Conservation (phyloP, 2,797 vertebrate genomes). For the Danio albolineatus region DNA sequence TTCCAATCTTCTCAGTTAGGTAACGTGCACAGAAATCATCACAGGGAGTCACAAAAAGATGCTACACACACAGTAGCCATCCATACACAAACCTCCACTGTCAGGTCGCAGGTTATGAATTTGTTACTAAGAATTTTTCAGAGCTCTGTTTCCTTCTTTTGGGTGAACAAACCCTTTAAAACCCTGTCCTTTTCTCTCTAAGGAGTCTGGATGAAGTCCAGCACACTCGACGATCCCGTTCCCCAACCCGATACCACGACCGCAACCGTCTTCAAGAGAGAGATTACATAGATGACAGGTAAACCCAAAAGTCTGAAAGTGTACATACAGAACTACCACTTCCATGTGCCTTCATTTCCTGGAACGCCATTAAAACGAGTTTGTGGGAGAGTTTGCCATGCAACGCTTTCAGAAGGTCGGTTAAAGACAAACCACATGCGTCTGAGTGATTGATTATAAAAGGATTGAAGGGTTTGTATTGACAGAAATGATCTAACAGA, state of each 20-base stretch:
- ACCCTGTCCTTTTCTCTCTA: not conserved
- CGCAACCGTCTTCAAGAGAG: constrained; percentile 81
- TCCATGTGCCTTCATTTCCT: constrained; percentile 21
- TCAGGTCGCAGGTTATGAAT: too few relatives aligned
- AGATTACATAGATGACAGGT: constrained; percentile 96
- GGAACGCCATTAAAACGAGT: not conserved
- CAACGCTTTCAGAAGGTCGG: constrained; percentile 15
- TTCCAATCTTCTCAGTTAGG: too few relatives aligned
- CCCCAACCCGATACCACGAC: constrained; percentile 92
- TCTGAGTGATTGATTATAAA: not conserved
- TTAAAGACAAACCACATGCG: not conserved
- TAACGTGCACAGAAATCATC: too few relatives aligned
- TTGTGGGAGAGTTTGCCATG: constrained; percentile 9
- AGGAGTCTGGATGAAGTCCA: constrained; percentile 98
- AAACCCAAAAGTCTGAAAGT: constrained; percentile 49
- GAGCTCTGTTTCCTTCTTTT: too few relatives aligned
- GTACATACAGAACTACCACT: not conserved
- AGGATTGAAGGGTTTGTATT: not conserved
- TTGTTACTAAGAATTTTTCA: too few relatives aligned
- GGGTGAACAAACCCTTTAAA: not conserved
- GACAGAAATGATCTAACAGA: not conserved
- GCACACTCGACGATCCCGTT: constrained; percentile 91
- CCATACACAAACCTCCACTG: too few relatives aligned
- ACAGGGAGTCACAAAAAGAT: too few relatives aligned
- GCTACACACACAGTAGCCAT: too few relatives aligned